Base-by-base conservation (phyloP, 2,888 invertebrate genomes). In the Zygothrica quintamaculata region DNA sequence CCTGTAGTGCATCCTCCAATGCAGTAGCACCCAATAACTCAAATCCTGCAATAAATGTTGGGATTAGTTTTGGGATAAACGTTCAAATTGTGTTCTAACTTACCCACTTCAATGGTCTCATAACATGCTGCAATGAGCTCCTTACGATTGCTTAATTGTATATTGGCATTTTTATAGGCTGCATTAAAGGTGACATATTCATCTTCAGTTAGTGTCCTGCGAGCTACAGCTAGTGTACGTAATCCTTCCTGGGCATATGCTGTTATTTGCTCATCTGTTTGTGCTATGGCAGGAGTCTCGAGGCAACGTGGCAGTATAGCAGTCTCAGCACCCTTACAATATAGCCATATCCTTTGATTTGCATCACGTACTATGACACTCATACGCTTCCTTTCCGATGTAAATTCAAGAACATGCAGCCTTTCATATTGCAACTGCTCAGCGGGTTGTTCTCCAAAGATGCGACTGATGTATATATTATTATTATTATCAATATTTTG, bases 301-400 rank as follows among this genome's bases (percentile, higher is more conserved):
- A 59, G 77, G 77, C 93, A 94, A 9, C 95, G 90, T 0, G 95
- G 94, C 60, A 96, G 92, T 2, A 97, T 92, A 12, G 94, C 92
- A 37, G 94, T 93, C 82, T 97, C 97, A 0, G 97, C 97, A 5
- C 97, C 97, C 91, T 97, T 97, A 84, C 95, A 94, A 74, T 95
- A 93, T 8, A 97, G 89, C 93, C 94, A 94, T 57, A 95, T 87
- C 0, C 64, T 57, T 2, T 74, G 77, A 33, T 73, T 79, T 29
- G 66, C 74, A 89, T 95, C 95, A 82, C 94, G 93, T 0, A 98
- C 92, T 58, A 98, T 94, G 48, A 98, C 94, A n/a, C 98, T 97
- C 98, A 98, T 98, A 51, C 97, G 92, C 89, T 97, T 97, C 8
- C 98, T 93, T 84, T 96, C 96, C 26, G 97, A 96, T 22, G 95